Conservation (phyloP, 1,140 invertebrate genomes). For the Scaptomyza montana region DNA sequence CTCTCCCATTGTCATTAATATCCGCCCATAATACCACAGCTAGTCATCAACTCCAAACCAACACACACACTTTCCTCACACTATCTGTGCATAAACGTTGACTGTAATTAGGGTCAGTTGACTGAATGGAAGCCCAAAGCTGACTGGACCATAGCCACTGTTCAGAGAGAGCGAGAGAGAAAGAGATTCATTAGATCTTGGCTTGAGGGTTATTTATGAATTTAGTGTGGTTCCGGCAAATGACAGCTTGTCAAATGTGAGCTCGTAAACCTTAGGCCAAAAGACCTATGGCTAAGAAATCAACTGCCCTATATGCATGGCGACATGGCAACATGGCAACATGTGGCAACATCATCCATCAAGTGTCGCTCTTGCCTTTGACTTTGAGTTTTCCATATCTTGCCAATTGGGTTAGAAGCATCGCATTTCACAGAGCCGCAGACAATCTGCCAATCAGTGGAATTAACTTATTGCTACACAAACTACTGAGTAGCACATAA, state of each 20-base stretch:
- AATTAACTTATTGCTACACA: slow-evolving; percentile 60
- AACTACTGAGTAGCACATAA: slow-evolving; percentile 17
- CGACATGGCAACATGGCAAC: neutral
- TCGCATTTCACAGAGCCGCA: slow-evolving; percentile 61
- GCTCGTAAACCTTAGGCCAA: slow-evolving; percentile 38
- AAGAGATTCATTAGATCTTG: slow-evolving; percentile 37
- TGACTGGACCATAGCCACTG: slow-evolving; percentile 13
- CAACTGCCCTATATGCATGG: slow-evolving; percentile 19
- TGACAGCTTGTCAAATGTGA: slow-evolving; percentile 54
- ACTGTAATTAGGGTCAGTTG: slow-evolving; percentile 71
- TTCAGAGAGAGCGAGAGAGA: neutral
- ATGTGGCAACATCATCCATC: slow-evolving; percentile 19
- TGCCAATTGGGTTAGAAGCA: slow-evolving; percentile 73
- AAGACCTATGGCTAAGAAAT: neutral
- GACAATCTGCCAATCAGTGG: slow-evolving; percentile 53
- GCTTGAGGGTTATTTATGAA: neutral
- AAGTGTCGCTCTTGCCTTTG: slow-evolving; percentile 20
- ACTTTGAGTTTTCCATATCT: slow-evolving; percentile 27
- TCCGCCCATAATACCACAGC: slow-evolving; percentile 50
- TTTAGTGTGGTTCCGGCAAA: slow-evolving; percentile 40
- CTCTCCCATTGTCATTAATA: slow-evolving; percentile 46
- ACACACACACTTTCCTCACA: neutral
- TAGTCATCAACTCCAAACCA: slow-evolving; percentile 26
- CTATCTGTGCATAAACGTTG: slow-evolving; percentile 34
- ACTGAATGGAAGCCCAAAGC: slow-evolving; percentile 28